Percentiles rank a stretch among this genome's conserved stretches.
phyloP scores from a whole-genome alignment of 2,797 vertebrate species.

The Tauraco hartlaubi region DNA sequence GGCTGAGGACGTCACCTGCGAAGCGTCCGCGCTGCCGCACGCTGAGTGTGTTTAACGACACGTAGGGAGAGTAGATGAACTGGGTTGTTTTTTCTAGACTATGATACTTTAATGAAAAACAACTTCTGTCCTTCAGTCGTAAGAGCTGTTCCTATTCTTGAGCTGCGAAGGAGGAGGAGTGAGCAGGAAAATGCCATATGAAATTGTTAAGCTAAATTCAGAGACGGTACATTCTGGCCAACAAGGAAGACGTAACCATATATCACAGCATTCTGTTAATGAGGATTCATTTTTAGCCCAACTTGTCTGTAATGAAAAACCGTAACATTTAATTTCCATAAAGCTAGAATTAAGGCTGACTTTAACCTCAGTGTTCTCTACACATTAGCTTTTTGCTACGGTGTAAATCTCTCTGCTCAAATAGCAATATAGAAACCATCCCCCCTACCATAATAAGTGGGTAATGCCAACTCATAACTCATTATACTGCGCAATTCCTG shows the following conservation, averaged over 20 bases:
- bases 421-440: neutral
- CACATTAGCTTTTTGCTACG: neutral
- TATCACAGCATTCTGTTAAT: slow-evolving; percentile 20
- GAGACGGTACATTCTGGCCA: slow-evolving; percentile 13
- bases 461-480: slow-evolving; percentile 29
- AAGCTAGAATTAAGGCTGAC: slow-evolving; percentile 31
- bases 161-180: slow-evolving; percentile 56
- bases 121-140: slow-evolving; percentile 49
- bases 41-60: neutral
- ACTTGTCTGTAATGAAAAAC: slow-evolving; percentile 19
- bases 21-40: neutral
- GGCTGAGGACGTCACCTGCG: neutral
- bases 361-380: neutral
- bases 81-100: neutral
- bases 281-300: slow-evolving; percentile 59
- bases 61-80: neutral
- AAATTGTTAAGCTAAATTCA: slow-evolving; percentile 44
- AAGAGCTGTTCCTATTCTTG: slow-evolving; percentile 60
- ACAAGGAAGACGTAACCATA: neutral
- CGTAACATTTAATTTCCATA: slow-evolving; percentile 23
- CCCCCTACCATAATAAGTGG: neutral
- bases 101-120: slow-evolving; percentile 50
- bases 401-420: slow-evolving; percentile 36
- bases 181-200: slow-evolving; percentile 8
- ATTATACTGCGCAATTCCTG: neutral